Percentiles rank a stretch among this genome's conserved stretches.
Conservation (phyloP, 2,888 invertebrate species). For the Neria commutata region DNA sequence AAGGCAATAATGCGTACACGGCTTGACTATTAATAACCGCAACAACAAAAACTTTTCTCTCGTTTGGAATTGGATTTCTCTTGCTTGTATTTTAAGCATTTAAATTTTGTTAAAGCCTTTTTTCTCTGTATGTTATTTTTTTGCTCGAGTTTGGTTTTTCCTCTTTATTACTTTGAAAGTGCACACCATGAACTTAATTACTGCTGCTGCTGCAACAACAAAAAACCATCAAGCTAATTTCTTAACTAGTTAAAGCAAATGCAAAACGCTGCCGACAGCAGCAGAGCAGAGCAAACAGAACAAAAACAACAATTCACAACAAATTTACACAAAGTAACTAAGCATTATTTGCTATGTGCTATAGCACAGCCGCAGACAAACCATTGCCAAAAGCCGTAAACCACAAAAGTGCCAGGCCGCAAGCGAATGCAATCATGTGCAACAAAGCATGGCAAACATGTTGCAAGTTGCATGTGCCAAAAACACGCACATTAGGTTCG, state of each 20-base stretch:
- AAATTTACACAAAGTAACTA: not conserved
- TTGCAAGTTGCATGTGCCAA: too few species aligned
- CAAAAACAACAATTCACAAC: not conserved
- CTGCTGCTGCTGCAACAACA: not conserved
- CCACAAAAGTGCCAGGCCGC: too few species aligned
- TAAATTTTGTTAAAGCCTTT: not conserved
- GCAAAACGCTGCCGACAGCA: too few species aligned
- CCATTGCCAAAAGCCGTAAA: too few species aligned
- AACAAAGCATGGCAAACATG: constrained; percentile 43
- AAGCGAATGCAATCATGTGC: constrained; percentile 45
- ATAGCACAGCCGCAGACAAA: too few species aligned
- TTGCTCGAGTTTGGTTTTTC: too few species aligned
- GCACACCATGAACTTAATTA: constrained; percentile 4
- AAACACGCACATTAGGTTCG: too few species aligned
- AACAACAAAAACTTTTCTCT: not conserved
- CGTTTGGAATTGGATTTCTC: constrained; percentile 2
- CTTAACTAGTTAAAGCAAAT: not conserved
- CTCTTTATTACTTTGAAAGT: too few species aligned
- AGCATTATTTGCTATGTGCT: too few species aligned
- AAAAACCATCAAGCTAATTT: not conserved
- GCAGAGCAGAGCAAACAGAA: too few species aligned
- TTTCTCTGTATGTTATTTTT: not conserved
- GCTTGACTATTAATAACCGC: not conserved
- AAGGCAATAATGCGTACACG: too few species aligned
- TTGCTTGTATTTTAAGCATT: not conserved